Base-by-base conservation (phyloP, 1,140 invertebrate species). In the Leptinotarsa undecemlineata region DNA sequence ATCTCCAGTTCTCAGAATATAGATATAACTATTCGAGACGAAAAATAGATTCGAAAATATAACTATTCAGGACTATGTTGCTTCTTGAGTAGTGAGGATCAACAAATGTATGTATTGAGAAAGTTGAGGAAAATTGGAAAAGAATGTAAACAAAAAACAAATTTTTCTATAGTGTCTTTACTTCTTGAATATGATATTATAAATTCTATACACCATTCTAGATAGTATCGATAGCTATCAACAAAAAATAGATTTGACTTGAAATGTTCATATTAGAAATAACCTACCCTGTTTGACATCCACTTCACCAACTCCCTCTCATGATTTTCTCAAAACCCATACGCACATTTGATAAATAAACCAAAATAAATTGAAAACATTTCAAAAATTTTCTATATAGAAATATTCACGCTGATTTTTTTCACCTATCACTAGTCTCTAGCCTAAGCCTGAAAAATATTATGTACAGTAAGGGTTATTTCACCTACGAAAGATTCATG, bases 211-310 rank as follows among this genome's bases (percentile, higher is more conserved):
- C 20, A 33, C 63, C 63, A 57, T 57, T 17, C 51, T 57, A 57
- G 33, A 42, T 42, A 42, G n/a, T 57, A 5, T 57, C n/a, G 5
- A 19, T n/a, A 57, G 15, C 51, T 66, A 21, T 66, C 21, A 66
- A 66, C n/a, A n/a, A 8, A 66, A 66, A 66, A 23, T 15, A 66
- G 26, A 20, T 21, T 66, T 23, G n/a, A 66, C 63, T 66, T 15
- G 21, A 66, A 66, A 21, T 66, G n/a, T 11, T 66, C 63, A 66
- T 20, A 66, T 66, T 20, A 66, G 21, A 20, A 20, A 66, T 33
- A 33, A 66, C 63, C 63, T 66, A 66, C 63, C 63, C 63, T 66
- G 63, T 66, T 20, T 66, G 19, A 66, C 63, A 33, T 66, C 63
- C 63, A 66, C 23, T 66, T 57, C 4, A 57, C 51, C 51, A 57